Evolutionary conservation across 2,113 vertebrate genomes (phyloP), one percentile per base, ranked within the genome.

Genomic region (Ibidorhyncha struthersii): DNA sequence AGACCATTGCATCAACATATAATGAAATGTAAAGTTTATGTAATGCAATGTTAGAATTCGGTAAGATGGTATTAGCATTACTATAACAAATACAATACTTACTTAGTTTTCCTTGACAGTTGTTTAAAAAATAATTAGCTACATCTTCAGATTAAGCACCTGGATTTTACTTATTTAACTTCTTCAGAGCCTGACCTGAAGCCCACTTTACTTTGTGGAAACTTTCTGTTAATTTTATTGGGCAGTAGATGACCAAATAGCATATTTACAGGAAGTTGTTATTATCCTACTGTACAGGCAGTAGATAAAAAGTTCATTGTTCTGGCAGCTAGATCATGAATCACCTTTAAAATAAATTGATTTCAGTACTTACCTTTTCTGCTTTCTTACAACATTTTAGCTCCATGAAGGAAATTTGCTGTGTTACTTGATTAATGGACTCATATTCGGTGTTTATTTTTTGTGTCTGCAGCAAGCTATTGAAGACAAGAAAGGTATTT

Each of bases 401-500:
- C 83, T 86, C 62, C 67, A 4, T 43, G 14, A 72, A 27, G 73
- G 87, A 59, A 59, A 62, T 67, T 90, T 77, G 14, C 78, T 12
- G 4, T 63, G 41, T 66, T 94, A 66, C 23, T 67, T 58, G 34
- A 52, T 67, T 32, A 65, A 26, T 47, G 50, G 66, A 36, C 15
- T 88, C 50, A 40, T 29, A 58, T 40, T 62, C 53, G 23, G 25
- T 81, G 27, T 89, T 95, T 97, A 17, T 32, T 59, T 89, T 90
- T 79, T 96, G 83, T 96, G 90, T 92, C 96, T 93, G 34, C 95
- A 99, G 99, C 98, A 99, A 99, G 97, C 97, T 10, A 76, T 98
- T 45, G 99, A 99, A 90, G 99, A 99, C 58, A 99, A 99, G 97
- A 99, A 98, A 85, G 99, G 99, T 7, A 98, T 99, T 90, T 99